These are phyloP conservation scores for Hybos culiciformis DNA, from an alignment of 2,888 invertebrate genomes.

Conservation along the genomic window DNA sequence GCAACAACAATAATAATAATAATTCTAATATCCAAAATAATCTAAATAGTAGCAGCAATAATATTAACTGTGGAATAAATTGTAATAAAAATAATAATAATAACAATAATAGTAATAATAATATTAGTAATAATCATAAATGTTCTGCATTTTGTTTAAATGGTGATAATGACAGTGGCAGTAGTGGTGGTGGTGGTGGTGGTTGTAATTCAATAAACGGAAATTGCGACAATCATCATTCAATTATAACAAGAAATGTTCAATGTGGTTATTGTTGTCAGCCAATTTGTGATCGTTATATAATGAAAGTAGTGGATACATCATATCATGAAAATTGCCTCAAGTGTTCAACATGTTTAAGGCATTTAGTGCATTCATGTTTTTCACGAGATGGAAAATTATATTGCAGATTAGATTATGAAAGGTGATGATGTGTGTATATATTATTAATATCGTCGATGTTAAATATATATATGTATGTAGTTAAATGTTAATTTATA, in stretches of 20 bases:
- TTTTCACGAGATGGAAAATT: conserved; percentile 60
- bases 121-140: conserved; percentile 3
- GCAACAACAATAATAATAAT: conserved; percentile 15
- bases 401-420: conserved; percentile 66
- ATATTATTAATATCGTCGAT: neutral
- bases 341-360: conserved; percentile 58
- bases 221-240: conserved; percentile 13
- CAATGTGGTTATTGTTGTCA: conserved; percentile 55
- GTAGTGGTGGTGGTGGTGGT: conserved; percentile 4
- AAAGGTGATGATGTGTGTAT: conserved; percentile 45
- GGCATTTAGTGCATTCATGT: conserved; percentile 57
- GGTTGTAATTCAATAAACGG: conserved; percentile 7
- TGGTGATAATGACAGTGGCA: conserved; percentile 20
- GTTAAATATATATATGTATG: neutral
- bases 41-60: conserved; percentile 13
- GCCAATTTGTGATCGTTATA: conserved; percentile 60
- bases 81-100: conserved; percentile 9
- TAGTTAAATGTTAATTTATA: too few species aligned
- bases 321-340: conserved; percentile 68
- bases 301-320: conserved; percentile 57
- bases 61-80: conserved; percentile 12
- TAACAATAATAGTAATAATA: conserved; percentile 9
- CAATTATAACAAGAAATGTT: conserved; percentile 13
- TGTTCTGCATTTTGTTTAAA: conserved; percentile 26
- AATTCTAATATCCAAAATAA: conserved; percentile 12